Base-by-base conservation (phyloP, 2,888 invertebrate species). In the Copidosoma aretas region DNA sequence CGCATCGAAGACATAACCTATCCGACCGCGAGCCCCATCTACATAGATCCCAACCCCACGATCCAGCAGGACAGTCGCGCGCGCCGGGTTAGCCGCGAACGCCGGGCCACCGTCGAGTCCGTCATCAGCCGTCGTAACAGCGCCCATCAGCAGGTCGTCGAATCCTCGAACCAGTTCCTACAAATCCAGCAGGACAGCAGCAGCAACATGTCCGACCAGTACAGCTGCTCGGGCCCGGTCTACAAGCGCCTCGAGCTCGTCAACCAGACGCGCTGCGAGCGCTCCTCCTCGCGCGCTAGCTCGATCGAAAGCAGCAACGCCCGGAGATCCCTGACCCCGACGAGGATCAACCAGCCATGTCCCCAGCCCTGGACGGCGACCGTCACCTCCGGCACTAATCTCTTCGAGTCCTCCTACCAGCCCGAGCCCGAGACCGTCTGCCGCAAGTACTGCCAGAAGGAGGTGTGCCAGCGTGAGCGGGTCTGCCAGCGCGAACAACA, bases 341-440 rank as follows among this genome's bases (percentile, higher is more conserved):
- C 84, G 12, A 78, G 79, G 54, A 84, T 84, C 43, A 77, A 77
- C 22, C 84, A 84, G 41, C 84, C 84, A 10, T 77, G 77, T 17
- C 84, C 84, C 0, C 75, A 78, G 59, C 83, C 84, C 1, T 84
- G 84, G 84, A 82, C 80, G 0, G 83, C 83, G 0, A 82, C 81
- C 1, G 83, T 82, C 1, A 78, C 79, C 0, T 73, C 78, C 0
- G 78, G 79, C 3, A 72, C 77, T 0, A 81, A 78, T 54, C 73
- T 80, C 2, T 83, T 79, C 66, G 76, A 81, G 54, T 79, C 81
- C 58, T 76, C 75, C 10, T 80, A 80, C 54, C 64, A 71, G 0
- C 67, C 76, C 3, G 77, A 78, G 52, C 72, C 75, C 0, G 73
- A 74, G 3, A 71, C 71, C 21, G 63, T 75, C 1, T 74, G 51